Evolutionary conservation across 2,888 invertebrate genomes (phyloP).

Genomic region (Cetonia aurata): DNA sequence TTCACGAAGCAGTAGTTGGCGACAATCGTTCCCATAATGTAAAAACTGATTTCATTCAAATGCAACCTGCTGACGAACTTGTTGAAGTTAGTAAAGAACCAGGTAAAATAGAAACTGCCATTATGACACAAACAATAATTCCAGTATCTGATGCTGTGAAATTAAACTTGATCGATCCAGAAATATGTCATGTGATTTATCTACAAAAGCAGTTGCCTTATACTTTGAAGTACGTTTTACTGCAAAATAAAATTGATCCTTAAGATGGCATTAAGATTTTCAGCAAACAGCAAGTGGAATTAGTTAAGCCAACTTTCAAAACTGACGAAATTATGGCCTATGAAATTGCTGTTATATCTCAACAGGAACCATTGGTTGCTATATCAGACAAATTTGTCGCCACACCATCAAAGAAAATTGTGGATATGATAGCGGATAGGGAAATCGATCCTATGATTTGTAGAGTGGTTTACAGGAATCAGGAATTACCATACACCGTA

Average conservation of each 20-base stretch:
- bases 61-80: constrained; percentile 1
- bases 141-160: constrained; percentile 70
- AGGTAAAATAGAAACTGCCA: constrained; percentile 20
- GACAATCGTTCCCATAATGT: not conserved
- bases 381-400: constrained; percentile 39
- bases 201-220: constrained; percentile 74
- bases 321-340: constrained; percentile 35
- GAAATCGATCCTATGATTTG: constrained; percentile 74
- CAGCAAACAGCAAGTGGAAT: constrained; percentile 73
- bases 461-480: constrained; percentile 72
- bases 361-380: constrained; percentile 28
- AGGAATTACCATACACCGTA: constrained; percentile 74
- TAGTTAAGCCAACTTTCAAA: constrained; percentile 65
- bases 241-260: constrained; percentile 77
- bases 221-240: constrained; percentile 77
- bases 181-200: constrained; percentile 68
- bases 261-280: constrained; percentile 76
- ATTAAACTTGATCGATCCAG: constrained; percentile 75
- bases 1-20: not conserved
- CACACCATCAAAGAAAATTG: constrained; percentile 29
- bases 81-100: constrained; percentile 19
- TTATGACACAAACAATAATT: constrained; percentile 49
- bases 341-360: constrained; percentile 13
- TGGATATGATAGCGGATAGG: constrained; percentile 73
- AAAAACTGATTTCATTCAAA: constrained; percentile 6